A percentile compares a stretch with the other conserved stretches of the same genome.
Conservation (phyloP, 2,797 vertebrate genomes). For the Zalophus californianus region DNA sequence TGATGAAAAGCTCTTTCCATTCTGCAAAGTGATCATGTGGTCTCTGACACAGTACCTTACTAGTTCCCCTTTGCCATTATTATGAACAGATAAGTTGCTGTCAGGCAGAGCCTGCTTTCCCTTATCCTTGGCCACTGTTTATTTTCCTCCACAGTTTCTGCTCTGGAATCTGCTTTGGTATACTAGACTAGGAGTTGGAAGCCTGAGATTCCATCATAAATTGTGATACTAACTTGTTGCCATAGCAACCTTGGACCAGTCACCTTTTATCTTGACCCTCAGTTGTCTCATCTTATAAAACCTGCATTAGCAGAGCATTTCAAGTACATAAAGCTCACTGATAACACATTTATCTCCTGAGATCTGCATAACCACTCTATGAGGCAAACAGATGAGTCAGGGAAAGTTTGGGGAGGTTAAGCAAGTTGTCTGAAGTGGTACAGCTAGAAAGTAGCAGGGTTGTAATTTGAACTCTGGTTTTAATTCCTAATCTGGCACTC, state of each 20-base stretch:
- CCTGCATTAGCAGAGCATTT: neutral
- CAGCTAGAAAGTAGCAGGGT: neutral
- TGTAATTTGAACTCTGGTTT: slow-evolving; percentile 37
- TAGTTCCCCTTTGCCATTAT: neutral
- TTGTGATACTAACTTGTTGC: neutral
- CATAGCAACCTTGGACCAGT: neutral
- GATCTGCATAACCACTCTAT: neutral
- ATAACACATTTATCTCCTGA: neutral
- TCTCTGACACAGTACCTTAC: neutral
- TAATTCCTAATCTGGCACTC: neutral
- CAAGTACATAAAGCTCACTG: neutral
- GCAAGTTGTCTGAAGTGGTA: neutral
- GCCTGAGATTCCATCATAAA: neutral
- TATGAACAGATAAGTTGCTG: neutral
- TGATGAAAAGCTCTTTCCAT: slow-evolving; percentile 37
- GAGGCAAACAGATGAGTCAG: neutral
- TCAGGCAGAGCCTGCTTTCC: neutral
- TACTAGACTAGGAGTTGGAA: neutral
- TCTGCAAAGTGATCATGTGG: neutral
- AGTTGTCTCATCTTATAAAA: slow-evolving; percentile 52
- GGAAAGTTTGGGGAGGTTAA: slow-evolving; percentile 16
- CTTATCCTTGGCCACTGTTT: neutral
- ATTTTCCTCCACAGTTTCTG: neutral
- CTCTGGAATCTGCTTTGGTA: neutral
- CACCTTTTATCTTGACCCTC: neutral